phyloP scores from a whole-genome alignment of 2,888 invertebrate species.

The Dasysyrphus tricinctus region DNA sequence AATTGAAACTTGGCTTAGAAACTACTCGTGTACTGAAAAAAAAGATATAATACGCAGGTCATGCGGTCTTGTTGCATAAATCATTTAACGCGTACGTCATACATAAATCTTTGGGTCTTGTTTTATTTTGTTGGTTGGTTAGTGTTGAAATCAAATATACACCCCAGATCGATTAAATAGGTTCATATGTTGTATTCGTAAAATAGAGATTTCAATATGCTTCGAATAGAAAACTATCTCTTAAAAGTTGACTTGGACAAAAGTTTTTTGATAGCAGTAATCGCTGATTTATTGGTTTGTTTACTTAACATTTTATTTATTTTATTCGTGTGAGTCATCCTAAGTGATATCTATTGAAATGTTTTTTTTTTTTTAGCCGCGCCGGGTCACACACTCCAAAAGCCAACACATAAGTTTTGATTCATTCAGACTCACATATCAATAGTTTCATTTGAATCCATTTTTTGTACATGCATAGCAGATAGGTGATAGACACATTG shows the following conservation, averaged over 20 bases:
- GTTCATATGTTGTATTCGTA: too few relatives aligned
- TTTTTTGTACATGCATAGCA: background rate
- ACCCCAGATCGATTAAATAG: background rate
- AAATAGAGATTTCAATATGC: background rate
- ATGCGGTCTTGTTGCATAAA: slow-evolving; percentile 28
- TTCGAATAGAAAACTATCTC: background rate
- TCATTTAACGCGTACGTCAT: slow-evolving; percentile 18
- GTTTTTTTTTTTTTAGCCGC: too few relatives aligned
- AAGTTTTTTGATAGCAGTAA: too few relatives aligned
- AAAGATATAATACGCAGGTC: slow-evolving; percentile 23
- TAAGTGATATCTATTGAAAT: too few relatives aligned
- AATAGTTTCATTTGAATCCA: background rate
- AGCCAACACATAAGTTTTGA: too few relatives aligned
- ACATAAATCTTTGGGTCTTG: slow-evolving; percentile 1
- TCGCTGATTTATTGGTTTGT: too few relatives aligned
- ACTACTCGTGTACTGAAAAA: background rate
- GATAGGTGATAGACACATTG: background rate
- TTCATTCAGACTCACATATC: too few relatives aligned
- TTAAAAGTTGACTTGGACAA: too few relatives aligned
- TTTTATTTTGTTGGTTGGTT: background rate
- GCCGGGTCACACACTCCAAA: too few relatives aligned
- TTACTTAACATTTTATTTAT: too few relatives aligned
- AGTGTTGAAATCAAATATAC: slow-evolving; percentile 1
- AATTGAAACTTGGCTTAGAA: slow-evolving; percentile 30
- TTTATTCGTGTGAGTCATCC: too few relatives aligned